These are phyloP conservation scores for Phaetusa simplex DNA, from an alignment of 2,113 vertebrate species.

Conservation along the genomic window DNA sequence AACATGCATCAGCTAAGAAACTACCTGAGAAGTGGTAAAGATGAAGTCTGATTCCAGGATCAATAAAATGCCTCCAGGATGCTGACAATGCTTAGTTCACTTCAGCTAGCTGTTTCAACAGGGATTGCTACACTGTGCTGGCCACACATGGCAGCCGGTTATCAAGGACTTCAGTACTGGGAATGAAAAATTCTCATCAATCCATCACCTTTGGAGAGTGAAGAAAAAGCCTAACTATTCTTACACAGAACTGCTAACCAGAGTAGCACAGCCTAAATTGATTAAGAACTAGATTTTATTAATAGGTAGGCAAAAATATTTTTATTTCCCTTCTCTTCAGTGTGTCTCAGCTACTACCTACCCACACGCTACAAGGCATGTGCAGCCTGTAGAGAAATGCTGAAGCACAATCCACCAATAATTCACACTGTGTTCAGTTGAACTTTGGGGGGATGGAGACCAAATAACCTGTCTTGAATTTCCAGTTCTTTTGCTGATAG, in stretches of 20 bases:
- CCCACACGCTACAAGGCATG: rapidly evolving
- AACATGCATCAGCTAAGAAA: not conserved
- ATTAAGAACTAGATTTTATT: not conserved
- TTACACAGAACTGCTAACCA: not conserved
- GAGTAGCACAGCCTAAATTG: not conserved
- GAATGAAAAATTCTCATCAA: not conserved
- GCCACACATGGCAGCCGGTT: not conserved
- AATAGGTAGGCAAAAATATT: not conserved
- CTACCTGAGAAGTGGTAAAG: not conserved
- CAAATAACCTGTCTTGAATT: not conserved
- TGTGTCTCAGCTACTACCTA: not conserved
- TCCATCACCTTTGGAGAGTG: not conserved
- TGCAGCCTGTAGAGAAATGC: not conserved
- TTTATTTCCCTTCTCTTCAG: not conserved
- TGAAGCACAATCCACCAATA: not conserved
- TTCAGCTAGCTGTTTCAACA: not conserved
- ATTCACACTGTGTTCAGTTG: not conserved
- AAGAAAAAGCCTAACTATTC: not conserved
- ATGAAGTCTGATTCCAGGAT: not conserved
- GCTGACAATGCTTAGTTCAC: not conserved
- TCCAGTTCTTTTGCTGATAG: not conserved
- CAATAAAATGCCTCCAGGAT: not conserved
- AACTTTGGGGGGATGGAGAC: not conserved
- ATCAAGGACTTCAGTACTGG: not conserved
- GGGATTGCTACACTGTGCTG: not conserved